Evolutionary conservation across 2,888 invertebrate species (phyloP), one percentile per base, ranked within the genome.

Genomic region (Diaprepes abbreviatus): DNA sequence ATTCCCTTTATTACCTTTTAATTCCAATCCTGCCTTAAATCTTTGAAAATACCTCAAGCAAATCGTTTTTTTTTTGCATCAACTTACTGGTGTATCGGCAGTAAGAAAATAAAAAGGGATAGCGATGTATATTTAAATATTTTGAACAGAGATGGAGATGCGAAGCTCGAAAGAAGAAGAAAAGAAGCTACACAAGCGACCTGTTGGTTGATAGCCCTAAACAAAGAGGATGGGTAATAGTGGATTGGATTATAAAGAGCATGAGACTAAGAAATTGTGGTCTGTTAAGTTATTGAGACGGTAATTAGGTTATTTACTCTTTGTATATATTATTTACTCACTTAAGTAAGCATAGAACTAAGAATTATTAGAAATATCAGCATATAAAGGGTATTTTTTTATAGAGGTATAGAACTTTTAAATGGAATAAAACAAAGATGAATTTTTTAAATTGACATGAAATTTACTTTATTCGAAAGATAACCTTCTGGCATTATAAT

Each of bases 11-110:
- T n/a, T n/a, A n/a, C n/a, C n/a, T n/a, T n/a, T n/a, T n/a, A n/a
- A 43, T 1, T 21, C 43, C 43, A 43, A 21, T 14, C 21, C 43
- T 43, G 43, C 10, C n/a, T 21, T 21, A 43, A 43, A 43, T 43
- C 43, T 43, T 21, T 40, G 40, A 40, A 43, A 43, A 43, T 43
- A 17, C 43, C 21, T 19, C 19, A 21, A 21, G 19, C 14, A 21
- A 21, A 43, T 43, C 43, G 43, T 43, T 17, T n/a, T 43, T 43
- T 43, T 43, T 43, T n/a, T n/a, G n/a, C 43, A 43, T 43, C 43
- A 21, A 21, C 43, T 43, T 43, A 43, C 43, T 19, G 43, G 9
- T 17, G 17, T 33, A 40, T 17, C 40, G 9, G 43, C 43, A 43
- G 21, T 19, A 43, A 21, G 48, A 14, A 50, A 50, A 28, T 50